Evolutionary conservation across 2,888 invertebrate genomes (phyloP).

Genomic region (Lottia gigantea): DNA sequence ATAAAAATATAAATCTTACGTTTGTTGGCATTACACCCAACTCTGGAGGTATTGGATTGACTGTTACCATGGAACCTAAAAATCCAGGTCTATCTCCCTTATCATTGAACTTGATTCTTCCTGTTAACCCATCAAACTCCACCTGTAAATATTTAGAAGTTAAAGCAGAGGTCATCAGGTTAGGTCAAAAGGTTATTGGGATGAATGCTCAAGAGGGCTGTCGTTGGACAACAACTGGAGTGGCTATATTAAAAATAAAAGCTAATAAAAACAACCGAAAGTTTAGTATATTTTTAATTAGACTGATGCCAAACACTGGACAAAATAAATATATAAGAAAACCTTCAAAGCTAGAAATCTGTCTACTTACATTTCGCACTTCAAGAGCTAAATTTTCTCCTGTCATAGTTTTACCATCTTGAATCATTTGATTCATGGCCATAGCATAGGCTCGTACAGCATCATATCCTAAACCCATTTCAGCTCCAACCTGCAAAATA

Average conservation of each 20-base stretch:
- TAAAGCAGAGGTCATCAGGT: too few species aligned
- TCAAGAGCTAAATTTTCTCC: conserved; percentile 29
- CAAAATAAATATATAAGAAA: too few species aligned
- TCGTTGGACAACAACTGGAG: too few species aligned
- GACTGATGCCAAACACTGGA: too few species aligned
- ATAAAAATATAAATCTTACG: conserved; percentile 15
- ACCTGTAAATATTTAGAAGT: conserved; percentile 27
- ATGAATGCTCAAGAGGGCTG: too few species aligned
- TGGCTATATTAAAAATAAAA: too few species aligned
- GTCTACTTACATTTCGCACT: conserved; percentile 35
- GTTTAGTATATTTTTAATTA: too few species aligned
- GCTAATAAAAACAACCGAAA: too few species aligned
- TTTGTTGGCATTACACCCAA: conserved; percentile 23
- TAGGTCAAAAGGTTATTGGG: too few species aligned
- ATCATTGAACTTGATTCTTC: conserved; percentile 30
- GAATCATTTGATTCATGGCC: conserved; percentile 31
- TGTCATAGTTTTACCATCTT: conserved; percentile 30
- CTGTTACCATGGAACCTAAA: conserved; percentile 29
- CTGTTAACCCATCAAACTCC: conserved; percentile 33
- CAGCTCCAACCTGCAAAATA: conserved; percentile 30
- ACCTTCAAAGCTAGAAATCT: too few species aligned
- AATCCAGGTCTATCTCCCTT: conserved; percentile 39
- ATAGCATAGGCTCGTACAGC: conserved; percentile 30
- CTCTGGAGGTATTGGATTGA: conserved; percentile 38
- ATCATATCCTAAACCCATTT: conserved; percentile 43